Percentiles rank a stretch among this genome's conserved stretches.
phyloP scores from a whole-genome alignment of 2,113 vertebrate genomes.

The Dipodomys stephensi region DNA sequence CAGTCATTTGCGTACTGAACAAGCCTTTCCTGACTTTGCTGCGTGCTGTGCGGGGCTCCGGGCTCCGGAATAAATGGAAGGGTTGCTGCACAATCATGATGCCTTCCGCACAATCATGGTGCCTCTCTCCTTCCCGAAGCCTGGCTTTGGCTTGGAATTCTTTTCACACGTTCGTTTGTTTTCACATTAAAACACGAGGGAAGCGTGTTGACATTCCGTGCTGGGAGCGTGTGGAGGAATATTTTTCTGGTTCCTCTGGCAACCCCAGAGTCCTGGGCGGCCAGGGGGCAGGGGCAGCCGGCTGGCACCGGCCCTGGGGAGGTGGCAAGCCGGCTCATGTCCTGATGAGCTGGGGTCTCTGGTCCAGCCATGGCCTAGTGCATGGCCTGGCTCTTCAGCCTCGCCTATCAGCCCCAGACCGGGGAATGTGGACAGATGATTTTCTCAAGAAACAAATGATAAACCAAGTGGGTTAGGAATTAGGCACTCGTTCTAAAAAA shows the following conservation, averaged over 20 bases:
- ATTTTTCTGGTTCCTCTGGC: slow-evolving; percentile 72
- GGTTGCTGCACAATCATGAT: neutral
- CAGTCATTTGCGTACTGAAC: neutral
- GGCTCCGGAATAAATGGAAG: slow-evolving; percentile 33
- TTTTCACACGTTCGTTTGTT: slow-evolving; percentile 64
- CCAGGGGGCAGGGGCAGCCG: slow-evolving; percentile 3
- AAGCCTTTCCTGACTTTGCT: neutral
- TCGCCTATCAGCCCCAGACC: slow-evolving; percentile 18
- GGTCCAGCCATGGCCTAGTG: slow-evolving; percentile 33
- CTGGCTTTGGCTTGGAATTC: slow-evolving; percentile 18
- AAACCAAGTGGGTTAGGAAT: slow-evolving; percentile 35
- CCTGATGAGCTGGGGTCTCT: neutral
- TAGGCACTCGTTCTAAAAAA: slow-evolving; percentile 59
- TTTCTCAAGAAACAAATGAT: slow-evolving; percentile 59
- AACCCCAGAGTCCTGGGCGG: neutral
- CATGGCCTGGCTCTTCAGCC: neutral
- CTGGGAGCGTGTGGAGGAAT: slow-evolving; percentile 47
- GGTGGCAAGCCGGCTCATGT: neutral
- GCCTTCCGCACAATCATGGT: neutral
- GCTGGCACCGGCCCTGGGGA: neutral
- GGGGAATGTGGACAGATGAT: slow-evolving; percentile 38
- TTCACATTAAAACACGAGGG: slow-evolving; percentile 69
- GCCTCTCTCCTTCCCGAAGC: slow-evolving; percentile 3
- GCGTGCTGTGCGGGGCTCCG: neutral
- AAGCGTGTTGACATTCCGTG: slow-evolving; percentile 72